Base-by-base conservation (phyloP, 2,113 vertebrate genomes). In the Rhinoderma darwinii region DNA sequence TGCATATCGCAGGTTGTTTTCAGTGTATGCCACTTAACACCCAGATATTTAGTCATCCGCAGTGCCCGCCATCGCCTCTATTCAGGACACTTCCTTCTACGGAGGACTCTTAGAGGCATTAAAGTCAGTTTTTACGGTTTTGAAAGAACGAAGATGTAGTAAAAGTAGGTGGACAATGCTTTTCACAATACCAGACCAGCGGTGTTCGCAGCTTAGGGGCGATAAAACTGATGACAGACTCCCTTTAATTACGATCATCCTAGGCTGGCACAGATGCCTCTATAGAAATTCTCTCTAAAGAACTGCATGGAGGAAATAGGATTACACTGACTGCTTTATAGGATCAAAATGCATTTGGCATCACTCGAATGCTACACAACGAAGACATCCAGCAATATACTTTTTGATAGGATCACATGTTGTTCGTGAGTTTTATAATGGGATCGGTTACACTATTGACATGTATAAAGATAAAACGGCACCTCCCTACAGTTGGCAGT, bases 241-340 rank as follows among this genome's bases (percentile, higher is more conserved):
- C 17, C 20, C 0, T 17, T 17, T 37, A 30, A 63, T 41, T 2
- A 35, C 7, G 8, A 25, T 30, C 1, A 25, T 14, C 20, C 35
- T 72, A 70, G 1, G 0, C 37, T 41, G 73, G 22, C 39, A 44
- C 25, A 12, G 27, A 39, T 39, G 32, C 14, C 51, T 50, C 75
- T 51, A 18, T 20, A 32, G 43, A 76, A 77, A 77, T 50, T 18
- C 44, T 78, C 50, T 79, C 9, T 79, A 56, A 59, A 39, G 50
- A 37, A 25, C 77, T 78, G 30, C 76, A 78, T 35, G 50, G 76
- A 54, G 51, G 32, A 27, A 35, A 35, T 25, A 54, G 27, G 76
- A 78, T 78, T 78, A 78, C 76, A 54, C 30, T 0, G 17, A 14
- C 47, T 6, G 47, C 47, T 35, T 54, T n/a, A 37, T 39, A 59